phyloP scores from a whole-genome alignment of 2,888 invertebrate genomes.

The Sesia apiformis region DNA sequence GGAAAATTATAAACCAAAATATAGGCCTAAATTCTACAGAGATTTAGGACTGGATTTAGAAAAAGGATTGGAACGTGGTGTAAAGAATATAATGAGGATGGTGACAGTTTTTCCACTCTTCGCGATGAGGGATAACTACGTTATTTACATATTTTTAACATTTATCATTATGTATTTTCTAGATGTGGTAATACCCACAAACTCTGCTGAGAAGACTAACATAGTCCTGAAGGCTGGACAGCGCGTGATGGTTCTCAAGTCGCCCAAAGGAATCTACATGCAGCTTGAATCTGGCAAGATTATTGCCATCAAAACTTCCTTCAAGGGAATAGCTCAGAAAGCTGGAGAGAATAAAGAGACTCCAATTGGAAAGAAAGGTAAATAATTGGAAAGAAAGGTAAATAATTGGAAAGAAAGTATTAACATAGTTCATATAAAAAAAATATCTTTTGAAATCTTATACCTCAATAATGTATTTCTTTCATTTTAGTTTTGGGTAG shows the following conservation, averaged over 20 bases:
- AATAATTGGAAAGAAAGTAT: neutral
- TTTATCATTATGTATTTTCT: conserved; percentile 6
- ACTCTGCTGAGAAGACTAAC: conserved; percentile 90
- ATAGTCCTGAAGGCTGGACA: conserved; percentile 95
- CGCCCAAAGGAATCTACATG: conserved; percentile 97
- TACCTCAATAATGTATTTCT: neutral
- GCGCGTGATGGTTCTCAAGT: conserved; percentile 94
- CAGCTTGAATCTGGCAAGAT: conserved; percentile 95
- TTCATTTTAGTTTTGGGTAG: conserved; percentile 45
- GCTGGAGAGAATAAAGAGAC: conserved; percentile 47
- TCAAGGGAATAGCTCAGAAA: conserved; percentile 77
- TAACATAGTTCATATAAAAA: neutral
- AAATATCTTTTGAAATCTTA: neutral
- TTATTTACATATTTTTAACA: too few relatives aligned
- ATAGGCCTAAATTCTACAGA: too few relatives aligned
- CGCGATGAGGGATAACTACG: too few relatives aligned
- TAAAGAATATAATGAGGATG: too few relatives aligned
- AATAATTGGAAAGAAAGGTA: too few relatives aligned
- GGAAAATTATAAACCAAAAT: too few relatives aligned
- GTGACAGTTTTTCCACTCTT: too few relatives aligned
- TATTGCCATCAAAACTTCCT: conserved; percentile 89
- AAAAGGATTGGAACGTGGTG: too few relatives aligned
- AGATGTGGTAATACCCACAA: conserved; percentile 95
- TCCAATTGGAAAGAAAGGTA: conserved; percentile 62
- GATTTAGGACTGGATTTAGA: too few relatives aligned